A percentile compares a stretch with the other conserved stretches of the same genome.
These are phyloP conservation scores for Scotopteryx bipunctaria DNA, from an alignment of 2,888 invertebrate species.

Conservation along the genomic window DNA sequence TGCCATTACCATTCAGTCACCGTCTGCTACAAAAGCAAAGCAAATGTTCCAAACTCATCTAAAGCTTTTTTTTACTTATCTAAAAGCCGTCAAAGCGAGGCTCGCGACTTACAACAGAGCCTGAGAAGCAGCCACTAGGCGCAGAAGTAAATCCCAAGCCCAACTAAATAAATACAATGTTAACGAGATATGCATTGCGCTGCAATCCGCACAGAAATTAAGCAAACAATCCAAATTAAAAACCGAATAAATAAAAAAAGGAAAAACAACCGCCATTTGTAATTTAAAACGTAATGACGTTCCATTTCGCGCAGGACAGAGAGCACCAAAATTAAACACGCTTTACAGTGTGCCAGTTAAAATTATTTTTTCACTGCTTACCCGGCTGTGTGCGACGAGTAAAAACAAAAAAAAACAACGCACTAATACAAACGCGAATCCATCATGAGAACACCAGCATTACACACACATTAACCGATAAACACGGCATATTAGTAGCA, in stretches of 20 bases:
- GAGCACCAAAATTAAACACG: conserved; percentile 82
- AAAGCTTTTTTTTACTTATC: too few relatives aligned
- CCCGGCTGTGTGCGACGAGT: conserved; percentile 64
- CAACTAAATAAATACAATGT: conserved; percentile 23
- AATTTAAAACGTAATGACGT: conserved; percentile 83
- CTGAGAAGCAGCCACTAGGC: neutral
- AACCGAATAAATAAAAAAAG: conserved; percentile 65
- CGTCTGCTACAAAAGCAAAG: too few relatives aligned
- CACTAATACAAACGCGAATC: conserved; percentile 76
- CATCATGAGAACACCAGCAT: conserved; percentile 75
- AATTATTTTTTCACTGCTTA: conserved; percentile 80
- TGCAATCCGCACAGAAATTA: conserved; percentile 53
- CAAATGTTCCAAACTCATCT: too few relatives aligned
- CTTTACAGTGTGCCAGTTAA: conserved; percentile 80
- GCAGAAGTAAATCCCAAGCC: neutral
- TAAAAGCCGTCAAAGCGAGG: too few relatives aligned
- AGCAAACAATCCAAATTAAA: conserved; percentile 73
- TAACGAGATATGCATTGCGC: conserved; percentile 27
- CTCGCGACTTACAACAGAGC: too few relatives aligned
- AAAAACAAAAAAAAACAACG: conserved; percentile 64
- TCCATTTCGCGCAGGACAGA: conserved; percentile 78
- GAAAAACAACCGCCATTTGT: conserved; percentile 72
- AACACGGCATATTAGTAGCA: conserved; percentile 50
- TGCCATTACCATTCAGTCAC: too few relatives aligned
- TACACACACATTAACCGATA: conserved; percentile 57